Evolutionary conservation across 2,113 vertebrate species (phyloP), one percentile per base, ranked within the genome.

Genomic region (Sinocyclocheilus grahami): DNA sequence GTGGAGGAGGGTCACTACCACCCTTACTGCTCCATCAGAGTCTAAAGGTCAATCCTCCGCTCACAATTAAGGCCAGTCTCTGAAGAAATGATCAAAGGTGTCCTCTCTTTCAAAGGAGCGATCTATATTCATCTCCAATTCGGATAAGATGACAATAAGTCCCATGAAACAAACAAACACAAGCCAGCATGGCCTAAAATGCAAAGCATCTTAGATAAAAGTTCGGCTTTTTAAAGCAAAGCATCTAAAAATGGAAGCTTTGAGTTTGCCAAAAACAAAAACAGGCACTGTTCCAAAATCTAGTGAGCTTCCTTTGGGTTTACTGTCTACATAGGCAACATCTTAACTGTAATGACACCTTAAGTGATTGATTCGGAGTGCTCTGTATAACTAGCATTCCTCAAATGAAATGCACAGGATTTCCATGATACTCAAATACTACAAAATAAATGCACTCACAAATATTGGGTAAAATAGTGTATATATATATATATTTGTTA

Each of bases 71-170:
- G 48, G 16, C 62, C 39, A 67, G n/a, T 65, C 79, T 82, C 39
- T 67, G 60, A 82, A 82, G 79, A 63, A 63, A 85, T 55, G 46
- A 89, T 87, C 27, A 82, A 87, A 82, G 81, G 75, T 33, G 24
- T 85, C 42, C 58, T 77, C 10, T 74, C 33, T 71, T 84, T 72
- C 3, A 7, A 42, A 42, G 33, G 14, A 67, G n/a, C 60, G 4
- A 82, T 82, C 60, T 81, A 16, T 46, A 30, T 51, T 24, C 20
- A 85, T 85, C 81, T 86, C 78, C 77, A 86, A 39, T 78, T 86
- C 74, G 86, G 75, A 86, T 65, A 42, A 83, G 33, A 85, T 14
- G 6, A 65, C 63, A 82, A 22, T 22, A 30, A 63, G 11, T 13
- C 84, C 24, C 12, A 6, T 53, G 27, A 65, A 85, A 78, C 51